A percentile compares a stretch with the other conserved stretches of the same genome.
Conservation (phyloP, 2,113 vertebrate species). For the Carettochelys insculpta region DNA sequence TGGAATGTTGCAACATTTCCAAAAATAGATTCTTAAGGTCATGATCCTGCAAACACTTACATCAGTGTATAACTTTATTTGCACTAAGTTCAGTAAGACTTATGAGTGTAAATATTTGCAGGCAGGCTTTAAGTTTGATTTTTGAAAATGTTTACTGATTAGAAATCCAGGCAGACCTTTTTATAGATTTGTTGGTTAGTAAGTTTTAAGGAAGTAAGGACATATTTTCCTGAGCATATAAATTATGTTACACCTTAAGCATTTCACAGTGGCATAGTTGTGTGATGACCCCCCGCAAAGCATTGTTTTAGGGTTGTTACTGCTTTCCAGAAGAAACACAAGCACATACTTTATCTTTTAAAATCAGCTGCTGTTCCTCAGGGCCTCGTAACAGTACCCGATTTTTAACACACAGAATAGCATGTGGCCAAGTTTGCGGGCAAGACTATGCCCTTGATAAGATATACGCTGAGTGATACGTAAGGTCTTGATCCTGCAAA, state of each 20-base stretch:
- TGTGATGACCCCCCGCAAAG: background rate
- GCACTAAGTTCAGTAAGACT: background rate
- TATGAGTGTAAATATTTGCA: background rate
- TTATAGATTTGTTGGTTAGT: no score
- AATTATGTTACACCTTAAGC: background rate
- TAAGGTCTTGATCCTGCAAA: background rate
- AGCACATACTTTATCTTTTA: background rate
- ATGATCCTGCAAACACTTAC: background rate
- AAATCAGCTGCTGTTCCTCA: background rate
- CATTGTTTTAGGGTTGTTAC: background rate
- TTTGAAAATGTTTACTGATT: background rate
- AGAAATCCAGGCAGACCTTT: background rate
- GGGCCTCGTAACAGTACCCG: background rate
- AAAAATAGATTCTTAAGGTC: background rate
- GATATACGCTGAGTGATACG: background rate
- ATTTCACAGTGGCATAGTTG: background rate
- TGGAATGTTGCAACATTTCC: background rate
- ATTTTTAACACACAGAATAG: background rate
- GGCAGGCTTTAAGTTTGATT: background rate
- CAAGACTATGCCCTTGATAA: background rate
- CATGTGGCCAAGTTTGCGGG: background rate
- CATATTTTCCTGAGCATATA: background rate
- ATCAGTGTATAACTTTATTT: background rate
- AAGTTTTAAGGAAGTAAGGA: background rate
- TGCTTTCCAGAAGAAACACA: background rate